Evolutionary conservation across 2,797 vertebrate species (phyloP).

Genomic region (Harpagifer antarcticus): DNA sequence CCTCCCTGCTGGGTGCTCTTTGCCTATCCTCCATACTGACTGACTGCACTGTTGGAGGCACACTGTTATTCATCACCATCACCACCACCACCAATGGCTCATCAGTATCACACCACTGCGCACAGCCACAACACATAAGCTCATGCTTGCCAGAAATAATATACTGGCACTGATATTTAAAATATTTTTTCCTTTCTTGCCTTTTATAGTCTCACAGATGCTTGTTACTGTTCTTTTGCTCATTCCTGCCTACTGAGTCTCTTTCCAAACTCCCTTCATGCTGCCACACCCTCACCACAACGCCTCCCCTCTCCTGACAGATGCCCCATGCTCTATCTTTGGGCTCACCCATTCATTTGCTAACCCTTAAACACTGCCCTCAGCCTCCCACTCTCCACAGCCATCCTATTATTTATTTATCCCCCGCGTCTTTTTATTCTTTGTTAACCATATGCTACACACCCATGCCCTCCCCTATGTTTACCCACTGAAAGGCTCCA

Average conservation of each 20-base stretch:
- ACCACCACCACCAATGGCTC: conserved; percentile 36
- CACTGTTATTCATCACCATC: conserved; percentile 44
- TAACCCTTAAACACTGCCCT: conserved; percentile 58
- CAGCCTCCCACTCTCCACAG: conserved; percentile 40
- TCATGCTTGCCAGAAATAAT: conserved; percentile 14
- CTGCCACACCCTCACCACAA: conserved; percentile 64
- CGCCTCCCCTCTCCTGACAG: conserved; percentile 46
- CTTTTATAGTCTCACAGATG: conserved; percentile 15
- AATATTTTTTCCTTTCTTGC: conserved; percentile 47
- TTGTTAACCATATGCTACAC: conserved; percentile 54
- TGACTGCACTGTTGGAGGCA: conserved; percentile 49
- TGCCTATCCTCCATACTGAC: conserved; percentile 21
- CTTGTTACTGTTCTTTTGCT: conserved; percentile 40
- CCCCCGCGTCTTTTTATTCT: conserved; percentile 11
- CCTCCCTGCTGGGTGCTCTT: conserved; percentile 49
- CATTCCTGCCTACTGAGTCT: conserved; percentile 18
- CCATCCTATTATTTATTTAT: conserved; percentile 67
- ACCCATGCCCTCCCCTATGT: conserved; percentile 49
- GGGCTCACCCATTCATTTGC: conserved; percentile 70
- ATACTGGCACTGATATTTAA: conserved; percentile 18
- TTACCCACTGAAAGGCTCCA: conserved; percentile 48
- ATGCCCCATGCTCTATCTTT: conserved; percentile 47
- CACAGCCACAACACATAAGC: conserved; percentile 56
- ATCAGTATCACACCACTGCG: conserved; percentile 55
- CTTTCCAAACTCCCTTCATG: conserved; percentile 29